phyloP scores from a whole-genome alignment of 2,797 vertebrate genomes.

The Champsocephalus esox region DNA sequence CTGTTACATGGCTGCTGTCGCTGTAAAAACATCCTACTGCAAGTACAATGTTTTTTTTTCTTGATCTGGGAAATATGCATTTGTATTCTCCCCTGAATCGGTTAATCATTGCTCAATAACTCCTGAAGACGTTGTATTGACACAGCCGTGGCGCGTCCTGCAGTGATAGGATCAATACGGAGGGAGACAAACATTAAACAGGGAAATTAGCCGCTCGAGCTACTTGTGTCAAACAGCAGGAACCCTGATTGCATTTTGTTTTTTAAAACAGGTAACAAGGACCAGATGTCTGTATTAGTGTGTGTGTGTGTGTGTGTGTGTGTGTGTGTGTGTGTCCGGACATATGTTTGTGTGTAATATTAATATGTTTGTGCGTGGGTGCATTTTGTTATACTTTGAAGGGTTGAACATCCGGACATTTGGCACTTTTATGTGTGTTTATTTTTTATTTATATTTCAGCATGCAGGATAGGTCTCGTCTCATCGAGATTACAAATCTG shows the following conservation, averaged over 20 bases:
- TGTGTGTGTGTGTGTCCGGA: conserved; percentile 4
- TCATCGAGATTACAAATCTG: too few species aligned
- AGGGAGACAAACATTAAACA: conserved; percentile 51
- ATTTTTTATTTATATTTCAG: background rate
- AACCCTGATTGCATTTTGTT: conserved; percentile 57
- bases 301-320: background rate
- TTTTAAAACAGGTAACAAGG: conserved; percentile 60
- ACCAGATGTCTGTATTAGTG: conserved; percentile 66
- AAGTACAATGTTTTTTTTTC: background rate
- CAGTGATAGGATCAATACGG: conserved; percentile 20
- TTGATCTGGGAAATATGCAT: background rate
- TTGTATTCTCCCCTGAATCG: background rate
- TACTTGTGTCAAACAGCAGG: conserved; percentile 48
- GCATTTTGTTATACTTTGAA: conserved; percentile 34
- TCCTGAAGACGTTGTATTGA: background rate
- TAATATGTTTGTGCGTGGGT: conserved; percentile 25
- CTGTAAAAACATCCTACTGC: background rate
- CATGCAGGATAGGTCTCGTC: too few species aligned
- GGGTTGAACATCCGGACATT: conserved; percentile 40
- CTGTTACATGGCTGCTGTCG: conserved; percentile 22
- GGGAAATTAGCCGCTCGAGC: conserved; percentile 48
- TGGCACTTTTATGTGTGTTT: conserved; percentile 34
- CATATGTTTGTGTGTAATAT: too few species aligned
- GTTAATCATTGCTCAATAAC: conserved; percentile 2
- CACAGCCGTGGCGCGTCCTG: conserved; percentile 4